phyloP scores from a whole-genome alignment of 2,113 vertebrate genomes.

The Alosa alosa region DNA sequence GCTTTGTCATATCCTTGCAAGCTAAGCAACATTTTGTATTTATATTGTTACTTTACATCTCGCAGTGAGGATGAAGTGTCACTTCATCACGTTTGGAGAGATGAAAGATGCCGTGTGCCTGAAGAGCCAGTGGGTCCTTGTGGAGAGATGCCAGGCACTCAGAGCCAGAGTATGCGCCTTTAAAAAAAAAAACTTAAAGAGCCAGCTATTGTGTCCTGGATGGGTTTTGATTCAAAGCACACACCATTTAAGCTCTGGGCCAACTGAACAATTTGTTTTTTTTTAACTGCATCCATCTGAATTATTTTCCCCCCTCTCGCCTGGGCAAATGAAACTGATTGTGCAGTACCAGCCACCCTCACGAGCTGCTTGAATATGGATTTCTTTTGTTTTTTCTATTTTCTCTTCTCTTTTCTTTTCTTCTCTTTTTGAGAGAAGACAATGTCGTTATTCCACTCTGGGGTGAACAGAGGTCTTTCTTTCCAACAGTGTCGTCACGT shows the following conservation, averaged over 20 bases:
- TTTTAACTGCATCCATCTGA: background rate
- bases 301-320: background rate
- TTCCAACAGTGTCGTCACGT: slow-evolving; percentile 34
- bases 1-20: background rate
- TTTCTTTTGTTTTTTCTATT: background rate
- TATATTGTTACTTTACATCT: background rate
- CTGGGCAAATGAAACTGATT: background rate
- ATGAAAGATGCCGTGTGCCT: background rate
- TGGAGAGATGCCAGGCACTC: background rate
- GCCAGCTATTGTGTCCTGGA: background rate
- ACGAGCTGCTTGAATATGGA: background rate
- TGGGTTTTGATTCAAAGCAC: background rate
- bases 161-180: background rate
- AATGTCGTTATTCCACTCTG: slow-evolving; percentile 9
- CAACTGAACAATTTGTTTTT: background rate
- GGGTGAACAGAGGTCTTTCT: background rate
- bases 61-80: background rate
- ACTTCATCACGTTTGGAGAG: background rate
- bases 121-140: background rate
- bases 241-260: background rate
- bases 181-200: background rate
- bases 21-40: background rate
- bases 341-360: background rate
- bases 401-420: background rate
- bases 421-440: background rate